Evolutionary conservation across 2,888 invertebrate species (phyloP), one percentile per base, ranked within the genome.

Genomic region (Pseudococcus jackbeardsleyi): DNA sequence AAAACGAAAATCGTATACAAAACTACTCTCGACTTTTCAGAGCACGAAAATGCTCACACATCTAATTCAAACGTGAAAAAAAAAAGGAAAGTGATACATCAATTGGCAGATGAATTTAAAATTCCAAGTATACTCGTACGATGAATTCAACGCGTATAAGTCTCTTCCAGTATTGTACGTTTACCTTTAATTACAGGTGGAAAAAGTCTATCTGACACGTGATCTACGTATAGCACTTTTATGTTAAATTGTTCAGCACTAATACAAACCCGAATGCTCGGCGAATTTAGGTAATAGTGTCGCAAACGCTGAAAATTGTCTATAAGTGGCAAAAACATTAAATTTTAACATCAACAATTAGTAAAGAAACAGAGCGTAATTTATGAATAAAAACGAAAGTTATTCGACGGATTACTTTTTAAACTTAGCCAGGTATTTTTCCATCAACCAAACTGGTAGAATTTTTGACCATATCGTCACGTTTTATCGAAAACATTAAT

Each of bases 331-430:
- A 64, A 85, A 85, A 39, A 64, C 64, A 64, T 85, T 59, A 85
- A 59, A 59, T 85, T 85, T 64, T 33, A 85, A 33, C 85, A 85
- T 85, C 54, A 12, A 85, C 85, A 85, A 85, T 85, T 85, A 85
- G 39, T 64, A 64, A 85, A 59, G 85, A 85, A 85, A 85, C 85
- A 85, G 85, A 85, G 85, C 85, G 85, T 85, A 85, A 39, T 59
- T 85, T 85, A 85, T 64, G 54, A 85, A 64, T 64, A 84, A 54
- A 85, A 85, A 85, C 85, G 85, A 85, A 85, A 85, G 85, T 85
- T 42, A 33, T 64, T 15, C 64, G n/a, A 33, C 2, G 59, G n/a
- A 26, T 54, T 42, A 42, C 42, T 42, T 42, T 42, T 42, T 42
- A 85, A n/a, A n/a, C n/a, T n/a, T n/a, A 15, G 42, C 11, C 11